phyloP scores from a whole-genome alignment of 2,797 vertebrate species.

The Dipus sagitta region DNA sequence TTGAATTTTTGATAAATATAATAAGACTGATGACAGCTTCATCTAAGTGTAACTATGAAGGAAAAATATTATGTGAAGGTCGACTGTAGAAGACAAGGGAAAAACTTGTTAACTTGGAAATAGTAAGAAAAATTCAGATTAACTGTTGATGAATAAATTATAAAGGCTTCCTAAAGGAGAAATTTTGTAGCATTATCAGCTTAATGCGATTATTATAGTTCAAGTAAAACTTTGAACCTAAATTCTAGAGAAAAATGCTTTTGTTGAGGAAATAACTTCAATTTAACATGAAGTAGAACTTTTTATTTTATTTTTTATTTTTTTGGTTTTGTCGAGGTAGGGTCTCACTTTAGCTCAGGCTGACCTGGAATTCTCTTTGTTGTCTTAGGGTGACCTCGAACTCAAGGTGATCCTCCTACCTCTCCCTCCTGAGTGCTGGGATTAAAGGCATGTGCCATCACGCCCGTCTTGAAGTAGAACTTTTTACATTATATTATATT shows the following conservation, averaged over 20 bases:
- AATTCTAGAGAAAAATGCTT: conserved; percentile 61
- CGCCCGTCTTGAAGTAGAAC: background rate
- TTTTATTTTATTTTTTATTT: background rate
- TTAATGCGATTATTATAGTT: conserved; percentile 56
- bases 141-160: conserved; percentile 80
- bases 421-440: too few relatives aligned
- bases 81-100: conserved; percentile 79
- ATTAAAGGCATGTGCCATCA: too few relatives aligned
- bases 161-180: conserved; percentile 76
- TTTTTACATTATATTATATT: background rate
- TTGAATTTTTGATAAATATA: conserved; percentile 73
- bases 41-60: conserved; percentile 74
- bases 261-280: conserved; percentile 66
- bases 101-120: conserved; percentile 78
- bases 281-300: conserved; percentile 58
- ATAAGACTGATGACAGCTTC: conserved; percentile 75
- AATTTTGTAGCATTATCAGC: conserved; percentile 71
- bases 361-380: too few relatives aligned
- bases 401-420: too few relatives aligned
- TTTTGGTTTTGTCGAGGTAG: too few relatives aligned
- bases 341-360: too few relatives aligned
- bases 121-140: conserved; percentile 77
- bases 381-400: too few relatives aligned
- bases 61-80: conserved; percentile 57
- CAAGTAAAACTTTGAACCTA: conserved; percentile 68